Evolutionary conservation across 2,113 vertebrate genomes (phyloP).

Genomic region (Phycodurus eques): DNA sequence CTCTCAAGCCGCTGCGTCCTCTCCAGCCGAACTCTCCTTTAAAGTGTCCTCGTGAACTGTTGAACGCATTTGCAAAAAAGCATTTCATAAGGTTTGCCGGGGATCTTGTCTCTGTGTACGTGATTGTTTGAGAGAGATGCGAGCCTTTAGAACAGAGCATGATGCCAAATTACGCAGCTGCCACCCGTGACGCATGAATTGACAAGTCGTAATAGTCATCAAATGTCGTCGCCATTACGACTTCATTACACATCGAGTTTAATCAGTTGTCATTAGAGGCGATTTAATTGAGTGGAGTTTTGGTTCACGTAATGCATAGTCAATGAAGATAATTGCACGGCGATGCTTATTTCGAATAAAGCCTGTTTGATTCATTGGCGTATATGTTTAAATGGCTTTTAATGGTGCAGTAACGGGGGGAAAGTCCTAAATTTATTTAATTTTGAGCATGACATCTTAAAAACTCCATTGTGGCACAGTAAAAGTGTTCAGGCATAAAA

Average conservation of each 20-base stretch:
- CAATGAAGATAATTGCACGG: not conserved
- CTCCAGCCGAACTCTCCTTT: not conserved
- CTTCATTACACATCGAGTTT: not conserved
- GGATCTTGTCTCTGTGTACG: not conserved
- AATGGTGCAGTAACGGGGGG: too few species aligned
- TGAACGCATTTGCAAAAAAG: not conserved
- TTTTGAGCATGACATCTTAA: too few species aligned
- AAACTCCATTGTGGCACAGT: too few species aligned
- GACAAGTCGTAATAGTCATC: not conserved
- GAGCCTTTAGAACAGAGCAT: not conserved
- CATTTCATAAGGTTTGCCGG: conserved; percentile 1
- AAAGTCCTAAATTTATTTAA: too few species aligned
- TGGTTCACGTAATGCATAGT: not conserved
- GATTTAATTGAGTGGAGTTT: not conserved
- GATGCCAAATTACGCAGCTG: not conserved
- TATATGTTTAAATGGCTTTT: too few species aligned
- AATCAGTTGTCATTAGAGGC: not conserved
- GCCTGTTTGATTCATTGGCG: not conserved
- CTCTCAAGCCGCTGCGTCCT: not conserved
- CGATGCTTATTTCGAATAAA: not conserved
- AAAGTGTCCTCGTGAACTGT: not conserved
- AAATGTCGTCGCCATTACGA: not conserved
- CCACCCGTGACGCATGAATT: not conserved
- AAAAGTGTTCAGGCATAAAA: too few species aligned
- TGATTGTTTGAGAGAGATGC: not conserved